Percentiles rank a stretch among this genome's conserved stretches.
Evolutionary conservation across 2,888 invertebrate genomes (phyloP).

Genomic region (Agriopis leucophaearia): DNA sequence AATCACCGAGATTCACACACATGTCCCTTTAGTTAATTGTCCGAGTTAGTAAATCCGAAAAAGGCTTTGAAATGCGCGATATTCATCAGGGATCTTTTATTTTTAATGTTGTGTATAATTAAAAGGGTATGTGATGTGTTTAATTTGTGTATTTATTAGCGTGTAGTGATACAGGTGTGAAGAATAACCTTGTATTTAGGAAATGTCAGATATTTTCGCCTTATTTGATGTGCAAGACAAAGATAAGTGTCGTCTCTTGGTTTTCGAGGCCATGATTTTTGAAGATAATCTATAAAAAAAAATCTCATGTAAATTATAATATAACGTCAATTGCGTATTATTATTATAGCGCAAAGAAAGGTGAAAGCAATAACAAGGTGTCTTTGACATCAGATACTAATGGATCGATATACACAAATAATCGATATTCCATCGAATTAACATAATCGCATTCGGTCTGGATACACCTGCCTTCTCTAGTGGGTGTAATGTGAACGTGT

Average conservation of each 20-base stretch:
- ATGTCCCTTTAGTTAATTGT: background rate
- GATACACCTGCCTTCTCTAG: conserved; percentile 54
- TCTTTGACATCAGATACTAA: conserved; percentile 46
- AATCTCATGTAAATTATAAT: too few relatives aligned
- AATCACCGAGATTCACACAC: too few relatives aligned
- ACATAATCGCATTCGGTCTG: conserved; percentile 53
- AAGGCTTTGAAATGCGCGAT: conserved; percentile 20
- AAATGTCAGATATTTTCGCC: background rate
- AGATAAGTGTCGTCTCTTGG: too few relatives aligned
- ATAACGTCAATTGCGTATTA: too few relatives aligned
- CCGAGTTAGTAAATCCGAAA: conserved; percentile 6
- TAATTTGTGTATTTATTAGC: conserved; percentile 35
- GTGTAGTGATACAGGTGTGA: conserved; percentile 1
- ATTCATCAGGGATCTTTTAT: conserved; percentile 27
- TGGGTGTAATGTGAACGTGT: conserved; percentile 29
- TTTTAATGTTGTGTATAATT: conserved; percentile 28
- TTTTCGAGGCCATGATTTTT: too few relatives aligned
- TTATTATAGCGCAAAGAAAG: conserved; percentile 9
- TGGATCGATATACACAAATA: conserved; percentile 55
- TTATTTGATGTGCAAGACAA: too few relatives aligned
- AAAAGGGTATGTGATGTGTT: conserved; percentile 22
- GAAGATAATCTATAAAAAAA: too few relatives aligned
- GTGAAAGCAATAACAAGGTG: conserved; percentile 75
- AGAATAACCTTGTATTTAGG: background rate
- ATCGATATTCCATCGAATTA: conserved; percentile 60